phyloP scores from a whole-genome alignment of 2,888 invertebrate genomes.

The Mesodorylaimus sp. region DNA sequence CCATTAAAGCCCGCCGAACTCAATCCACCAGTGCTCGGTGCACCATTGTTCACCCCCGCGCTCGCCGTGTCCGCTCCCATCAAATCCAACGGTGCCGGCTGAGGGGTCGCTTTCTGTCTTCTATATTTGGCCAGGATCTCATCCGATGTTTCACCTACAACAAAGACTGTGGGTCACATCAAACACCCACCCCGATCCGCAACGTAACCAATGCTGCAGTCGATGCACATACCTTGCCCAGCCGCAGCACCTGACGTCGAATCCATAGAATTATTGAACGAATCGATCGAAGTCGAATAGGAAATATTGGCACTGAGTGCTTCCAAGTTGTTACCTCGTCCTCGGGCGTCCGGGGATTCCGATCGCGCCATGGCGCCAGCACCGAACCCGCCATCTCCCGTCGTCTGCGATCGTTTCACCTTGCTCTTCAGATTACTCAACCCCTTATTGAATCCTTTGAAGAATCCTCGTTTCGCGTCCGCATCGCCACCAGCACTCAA shows the following conservation, averaged over 20 bases:
- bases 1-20: not conserved
- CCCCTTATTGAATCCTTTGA: not conserved
- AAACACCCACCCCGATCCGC: constrained; percentile 6
- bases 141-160: constrained; percentile 53
- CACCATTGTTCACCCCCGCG: not conserved
- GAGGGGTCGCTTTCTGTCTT: not conserved
- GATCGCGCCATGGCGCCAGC: no score
- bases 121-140: constrained; percentile 88
- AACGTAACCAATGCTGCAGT: constrained; percentile 8
- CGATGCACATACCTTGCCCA: no score
- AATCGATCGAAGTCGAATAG: no score
- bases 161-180: constrained; percentile 6
- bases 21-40: not conserved
- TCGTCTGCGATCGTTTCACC: constrained; percentile 6
- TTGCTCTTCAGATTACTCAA: no score
- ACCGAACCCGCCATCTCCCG: no score
- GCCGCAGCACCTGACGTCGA: no score
- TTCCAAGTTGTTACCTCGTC: no score
- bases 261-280: no score
- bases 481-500: not conserved
- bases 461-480: not conserved
- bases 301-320: no score
- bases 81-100: not conserved
- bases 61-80: not conserved
- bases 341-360: no score